Percentiles rank a stretch among this genome's conserved stretches.
These are phyloP conservation scores for Volucella bombylans DNA, from an alignment of 2,888 invertebrate genomes.

Conservation along the genomic window DNA sequence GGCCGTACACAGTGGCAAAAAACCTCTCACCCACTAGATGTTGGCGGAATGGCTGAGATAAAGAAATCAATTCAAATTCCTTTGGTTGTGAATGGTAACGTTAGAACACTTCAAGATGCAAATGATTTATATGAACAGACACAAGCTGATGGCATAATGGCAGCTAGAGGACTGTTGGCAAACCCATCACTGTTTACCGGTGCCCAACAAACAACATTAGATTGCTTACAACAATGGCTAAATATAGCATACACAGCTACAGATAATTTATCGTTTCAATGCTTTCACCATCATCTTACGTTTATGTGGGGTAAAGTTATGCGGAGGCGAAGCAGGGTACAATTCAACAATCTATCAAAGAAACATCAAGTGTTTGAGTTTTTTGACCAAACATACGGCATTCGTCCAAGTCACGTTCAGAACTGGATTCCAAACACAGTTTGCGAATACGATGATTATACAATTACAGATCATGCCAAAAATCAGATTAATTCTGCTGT, in stretches of 20 bases:
- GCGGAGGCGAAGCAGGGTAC: constrained; percentile 87
- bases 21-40: constrained; percentile 88
- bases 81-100: constrained; percentile 95
- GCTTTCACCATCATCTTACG: constrained; percentile 97
- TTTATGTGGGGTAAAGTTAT: constrained; percentile 96
- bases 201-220: constrained; percentile 86
- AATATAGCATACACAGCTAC: constrained; percentile 86
- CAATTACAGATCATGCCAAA: constrained; percentile 36
- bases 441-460: constrained; percentile 73
- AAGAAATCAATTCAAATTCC: constrained; percentile 89
- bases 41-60: constrained; percentile 87
- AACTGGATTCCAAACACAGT: constrained; percentile 70
- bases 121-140: constrained; percentile 86
- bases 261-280: constrained; percentile 89
- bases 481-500: constrained; percentile 8
- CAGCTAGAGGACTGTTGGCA: constrained; percentile 92
- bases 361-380: constrained; percentile 88
- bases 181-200: constrained; percentile 96
- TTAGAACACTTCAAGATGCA: constrained; percentile 89
- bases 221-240: constrained; percentile 92
- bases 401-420: constrained; percentile 79
- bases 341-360: constrained; percentile 90
- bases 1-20: constrained; percentile 94
- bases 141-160: constrained; percentile 93
- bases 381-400: constrained; percentile 85